phyloP scores from a whole-genome alignment of 2,113 vertebrate genomes.

The Propithecus coquereli region DNA sequence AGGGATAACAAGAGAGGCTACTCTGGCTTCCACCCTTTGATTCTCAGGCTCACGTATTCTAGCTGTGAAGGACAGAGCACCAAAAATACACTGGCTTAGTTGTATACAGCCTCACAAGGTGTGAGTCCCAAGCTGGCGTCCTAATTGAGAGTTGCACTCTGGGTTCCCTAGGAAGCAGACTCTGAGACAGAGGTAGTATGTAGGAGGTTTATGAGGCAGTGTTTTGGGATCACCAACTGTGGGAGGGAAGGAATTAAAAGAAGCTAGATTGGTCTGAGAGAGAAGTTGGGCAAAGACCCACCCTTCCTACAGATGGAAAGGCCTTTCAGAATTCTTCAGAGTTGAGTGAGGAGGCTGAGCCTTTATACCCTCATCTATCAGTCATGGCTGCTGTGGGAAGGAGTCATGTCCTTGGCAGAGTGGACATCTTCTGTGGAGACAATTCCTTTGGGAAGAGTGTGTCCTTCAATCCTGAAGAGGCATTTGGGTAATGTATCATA shows the following conservation, averaged over 20 bases:
- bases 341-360: background rate
- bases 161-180: background rate
- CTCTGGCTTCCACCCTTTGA: background rate
- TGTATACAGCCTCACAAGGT: background rate
- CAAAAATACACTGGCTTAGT: background rate
- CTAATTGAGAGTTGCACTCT: background rate
- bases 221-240: background rate
- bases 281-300: background rate
- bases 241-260: background rate
- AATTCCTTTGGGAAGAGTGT: background rate
- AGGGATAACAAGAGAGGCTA: background rate
- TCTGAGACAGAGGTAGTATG: background rate
- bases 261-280: background rate
- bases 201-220: background rate
- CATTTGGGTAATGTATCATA: background rate
- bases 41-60: background rate
- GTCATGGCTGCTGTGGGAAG: background rate
- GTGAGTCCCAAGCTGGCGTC: background rate
- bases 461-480: background rate
- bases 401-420: background rate
- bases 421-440: background rate
- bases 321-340: background rate
- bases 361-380: background rate
- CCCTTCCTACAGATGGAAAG: background rate
- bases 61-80: background rate